These are phyloP conservation scores for Cygnus buccinator DNA, from an alignment of 2,113 vertebrate species.

Conservation along the genomic window DNA sequence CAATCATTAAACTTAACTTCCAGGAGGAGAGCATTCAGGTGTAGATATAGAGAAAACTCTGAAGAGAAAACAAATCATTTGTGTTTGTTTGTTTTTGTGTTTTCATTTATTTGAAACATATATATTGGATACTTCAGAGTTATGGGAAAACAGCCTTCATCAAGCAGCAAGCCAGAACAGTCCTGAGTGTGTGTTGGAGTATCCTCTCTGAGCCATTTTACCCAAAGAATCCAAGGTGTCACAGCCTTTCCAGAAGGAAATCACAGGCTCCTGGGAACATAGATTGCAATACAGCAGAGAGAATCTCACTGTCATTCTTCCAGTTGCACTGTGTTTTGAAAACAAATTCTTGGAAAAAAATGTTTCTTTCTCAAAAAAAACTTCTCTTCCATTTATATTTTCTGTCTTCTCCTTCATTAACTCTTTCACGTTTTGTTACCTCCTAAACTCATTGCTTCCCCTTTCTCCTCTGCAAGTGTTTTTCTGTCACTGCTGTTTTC, in stretches of 20 bases:
- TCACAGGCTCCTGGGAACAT: neutral
- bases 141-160: neutral
- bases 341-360: neutral
- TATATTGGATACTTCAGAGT: neutral
- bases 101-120: neutral
- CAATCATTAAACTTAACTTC: neutral
- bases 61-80: neutral
- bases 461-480: neutral
- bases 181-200: neutral
- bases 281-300: neutral
- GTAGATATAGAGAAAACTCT: neutral
- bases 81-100: neutral
- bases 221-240: neutral
- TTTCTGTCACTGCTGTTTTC: neutral
- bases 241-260: neutral
- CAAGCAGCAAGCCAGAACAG: neutral
- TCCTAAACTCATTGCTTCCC: neutral
- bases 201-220: neutral
- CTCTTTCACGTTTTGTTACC: neutral
- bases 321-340: neutral
- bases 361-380: neutral
- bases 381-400: neutral
- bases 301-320: neutral
- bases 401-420: neutral
- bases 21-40: neutral